These are phyloP conservation scores for Papilio polyxenes DNA, from an alignment of 1,140 invertebrate species.

Conservation along the genomic window DNA sequence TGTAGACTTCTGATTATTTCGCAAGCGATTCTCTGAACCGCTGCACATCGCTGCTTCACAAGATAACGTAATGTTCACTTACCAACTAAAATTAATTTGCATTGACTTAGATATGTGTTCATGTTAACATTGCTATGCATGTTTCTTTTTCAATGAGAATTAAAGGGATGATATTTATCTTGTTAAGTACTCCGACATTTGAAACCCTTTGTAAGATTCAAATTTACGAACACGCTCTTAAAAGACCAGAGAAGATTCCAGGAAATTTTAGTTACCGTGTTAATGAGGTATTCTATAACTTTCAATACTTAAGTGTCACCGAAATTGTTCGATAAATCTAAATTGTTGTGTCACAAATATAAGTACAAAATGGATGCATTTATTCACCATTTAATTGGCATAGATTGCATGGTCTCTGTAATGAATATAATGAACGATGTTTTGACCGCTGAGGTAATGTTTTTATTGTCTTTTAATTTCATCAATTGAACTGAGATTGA, in stretches of 20 bases:
- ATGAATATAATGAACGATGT: conserved; percentile 26
- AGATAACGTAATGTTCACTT: conserved; percentile 31
- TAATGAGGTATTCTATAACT: too few species aligned
- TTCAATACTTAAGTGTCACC: too few species aligned
- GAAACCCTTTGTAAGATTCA: too few species aligned
- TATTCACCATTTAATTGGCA: conserved; percentile 14
- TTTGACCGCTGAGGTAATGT: conserved; percentile 6
- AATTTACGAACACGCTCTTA: too few species aligned
- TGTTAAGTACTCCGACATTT: too few species aligned
- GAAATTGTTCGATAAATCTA: neutral
- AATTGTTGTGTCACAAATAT: neutral
- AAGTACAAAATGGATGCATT: neutral
- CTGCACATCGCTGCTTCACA: conserved; percentile 30
- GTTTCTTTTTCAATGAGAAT: too few species aligned
- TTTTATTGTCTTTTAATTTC: conserved; percentile 36
- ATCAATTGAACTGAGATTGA: conserved; percentile 26
- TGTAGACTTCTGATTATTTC: conserved; percentile 39
- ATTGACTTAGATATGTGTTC: neutral
- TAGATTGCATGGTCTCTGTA: conserved; percentile 5
- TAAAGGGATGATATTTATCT: too few species aligned
- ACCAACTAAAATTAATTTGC: neutral
- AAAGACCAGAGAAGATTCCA: too few species aligned
- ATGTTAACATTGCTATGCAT: neutral
- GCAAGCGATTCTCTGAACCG: conserved; percentile 41
- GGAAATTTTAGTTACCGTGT: too few species aligned